Conservation (phyloP, 2,113 vertebrate genomes). For the Dissostichus mawsoni region DNA sequence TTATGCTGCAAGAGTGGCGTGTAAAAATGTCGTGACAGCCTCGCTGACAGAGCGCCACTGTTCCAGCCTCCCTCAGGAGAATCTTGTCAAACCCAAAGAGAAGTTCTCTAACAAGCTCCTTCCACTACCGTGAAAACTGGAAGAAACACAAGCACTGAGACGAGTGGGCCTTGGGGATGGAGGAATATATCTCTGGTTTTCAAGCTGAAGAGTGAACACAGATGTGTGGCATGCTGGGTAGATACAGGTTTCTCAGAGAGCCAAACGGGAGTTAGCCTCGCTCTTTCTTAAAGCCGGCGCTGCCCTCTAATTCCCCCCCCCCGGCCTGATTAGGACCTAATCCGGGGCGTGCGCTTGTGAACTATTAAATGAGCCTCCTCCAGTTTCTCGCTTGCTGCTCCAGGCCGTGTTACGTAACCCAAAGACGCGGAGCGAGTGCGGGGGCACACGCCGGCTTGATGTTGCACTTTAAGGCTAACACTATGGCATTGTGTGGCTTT, state of each 20-base stretch:
- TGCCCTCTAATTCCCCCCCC: constrained; percentile 43
- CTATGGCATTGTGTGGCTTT: constrained; percentile 1
- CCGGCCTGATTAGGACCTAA: constrained; percentile 69
- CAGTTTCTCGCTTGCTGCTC: constrained; percentile 37
- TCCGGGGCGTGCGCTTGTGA: constrained; percentile 66
- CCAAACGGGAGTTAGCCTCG: constrained; percentile 36
- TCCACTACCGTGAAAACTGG: neutral
- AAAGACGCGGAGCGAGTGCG: neutral
- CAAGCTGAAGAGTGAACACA: constrained; percentile 21
- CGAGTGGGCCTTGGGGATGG: constrained; percentile 41
- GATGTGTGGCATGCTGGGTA: constrained; percentile 26
- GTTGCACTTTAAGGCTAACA: constrained; percentile 2
- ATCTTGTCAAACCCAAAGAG: constrained; percentile 57
- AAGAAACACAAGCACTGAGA: constrained; percentile 41
- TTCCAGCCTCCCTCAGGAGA: constrained; percentile 59
- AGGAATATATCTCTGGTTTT: constrained; percentile 16
- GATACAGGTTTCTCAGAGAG: constrained; percentile 26
- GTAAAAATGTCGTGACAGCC: constrained; percentile 50
- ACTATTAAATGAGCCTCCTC: constrained; percentile 71
- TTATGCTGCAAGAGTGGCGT: constrained; percentile 17
- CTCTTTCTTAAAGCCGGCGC: constrained; percentile 40
- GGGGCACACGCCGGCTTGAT: constrained; percentile 6
- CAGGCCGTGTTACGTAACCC: constrained; percentile 41
- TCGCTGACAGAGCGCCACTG: constrained; percentile 48
- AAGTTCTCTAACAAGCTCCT: constrained; percentile 46